Conservation (phyloP, 2,113 vertebrate genomes). For the Cynopterus brachyotis region DNA sequence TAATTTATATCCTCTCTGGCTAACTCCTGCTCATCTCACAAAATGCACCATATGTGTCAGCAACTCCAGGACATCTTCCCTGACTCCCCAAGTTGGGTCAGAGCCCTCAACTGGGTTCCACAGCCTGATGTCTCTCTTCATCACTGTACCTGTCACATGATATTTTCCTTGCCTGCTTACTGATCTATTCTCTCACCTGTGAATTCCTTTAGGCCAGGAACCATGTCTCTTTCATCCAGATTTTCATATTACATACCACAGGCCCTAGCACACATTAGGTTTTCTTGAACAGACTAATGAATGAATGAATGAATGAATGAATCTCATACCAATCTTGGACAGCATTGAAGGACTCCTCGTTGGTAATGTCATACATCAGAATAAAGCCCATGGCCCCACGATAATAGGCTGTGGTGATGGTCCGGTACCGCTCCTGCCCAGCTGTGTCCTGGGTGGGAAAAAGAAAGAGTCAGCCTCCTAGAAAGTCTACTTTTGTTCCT, state of each 20-base stretch:
- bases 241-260: background rate
- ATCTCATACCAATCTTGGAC: conserved; percentile 95
- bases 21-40: background rate
- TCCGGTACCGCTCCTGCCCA: conserved; percentile 97
- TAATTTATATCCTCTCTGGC: background rate
- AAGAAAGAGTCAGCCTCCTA: background rate
- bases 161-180: background rate
- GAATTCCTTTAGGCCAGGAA: background rate
- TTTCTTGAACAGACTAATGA: background rate
- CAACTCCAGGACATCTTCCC: background rate
- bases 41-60: background rate
- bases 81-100: background rate
- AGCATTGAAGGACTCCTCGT: conserved; percentile 97
- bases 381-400: conserved; percentile 99
- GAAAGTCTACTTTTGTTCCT: conserved; percentile 31
- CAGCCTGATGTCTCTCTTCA: background rate
- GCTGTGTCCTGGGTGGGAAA: conserved; percentile 91
- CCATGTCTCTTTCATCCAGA: background rate
- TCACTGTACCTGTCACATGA: background rate
- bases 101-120: background rate
- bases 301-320: background rate
- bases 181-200: background rate
- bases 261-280: background rate
- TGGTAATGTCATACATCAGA: conserved; percentile 98
- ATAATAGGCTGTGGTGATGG: conserved; percentile 98